Evolutionary conservation across 2,888 invertebrate genomes (phyloP).

Genomic region (Megaustenia siamemsis): DNA sequence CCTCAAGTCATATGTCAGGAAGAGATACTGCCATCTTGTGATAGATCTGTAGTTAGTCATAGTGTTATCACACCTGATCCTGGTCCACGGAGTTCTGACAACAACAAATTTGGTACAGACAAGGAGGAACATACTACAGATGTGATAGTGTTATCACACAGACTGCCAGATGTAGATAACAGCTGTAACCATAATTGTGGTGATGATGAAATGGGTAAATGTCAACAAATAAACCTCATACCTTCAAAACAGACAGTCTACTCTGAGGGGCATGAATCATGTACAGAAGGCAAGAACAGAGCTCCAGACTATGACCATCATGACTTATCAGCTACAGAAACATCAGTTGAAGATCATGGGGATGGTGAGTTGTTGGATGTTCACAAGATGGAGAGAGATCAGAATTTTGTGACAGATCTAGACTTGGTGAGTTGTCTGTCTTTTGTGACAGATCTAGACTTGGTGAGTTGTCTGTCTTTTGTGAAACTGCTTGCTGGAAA

Average conservation of each 20-base stretch:
- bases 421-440: conserved; percentile 21
- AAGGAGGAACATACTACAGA: not conserved
- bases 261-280: not conserved
- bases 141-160: not conserved
- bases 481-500: too few species aligned
- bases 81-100: not conserved
- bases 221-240: not conserved
- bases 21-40: too few species aligned
- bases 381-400: not conserved
- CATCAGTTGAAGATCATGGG: not conserved
- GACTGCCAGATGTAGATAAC: not conserved
- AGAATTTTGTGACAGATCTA: not conserved
- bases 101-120: not conserved
- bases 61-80: not conserved
- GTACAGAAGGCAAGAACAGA: not conserved
- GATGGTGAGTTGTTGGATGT: not conserved
- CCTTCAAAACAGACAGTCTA: not conserved
- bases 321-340: not conserved
- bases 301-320: not conserved
- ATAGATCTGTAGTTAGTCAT: not conserved
- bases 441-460: conserved; percentile 9
- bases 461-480: conserved; percentile 11
- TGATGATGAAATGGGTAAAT: too few species aligned
- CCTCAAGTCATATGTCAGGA: too few species aligned
- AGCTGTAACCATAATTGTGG: too few species aligned